phyloP scores from a whole-genome alignment of 2,113 vertebrate genomes.

The Brevimyrus niger region DNA sequence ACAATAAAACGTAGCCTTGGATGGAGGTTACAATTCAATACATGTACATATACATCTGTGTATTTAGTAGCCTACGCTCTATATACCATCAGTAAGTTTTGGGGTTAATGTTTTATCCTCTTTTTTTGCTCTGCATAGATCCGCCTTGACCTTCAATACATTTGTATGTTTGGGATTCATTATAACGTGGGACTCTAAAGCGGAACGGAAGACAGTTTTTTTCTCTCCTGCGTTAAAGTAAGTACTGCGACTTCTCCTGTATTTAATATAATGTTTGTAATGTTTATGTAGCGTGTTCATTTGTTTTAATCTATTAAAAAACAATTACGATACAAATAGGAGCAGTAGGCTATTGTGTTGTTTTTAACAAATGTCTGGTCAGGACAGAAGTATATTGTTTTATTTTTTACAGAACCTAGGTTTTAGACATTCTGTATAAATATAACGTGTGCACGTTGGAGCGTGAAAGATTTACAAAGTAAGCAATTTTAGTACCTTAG shows the following conservation, averaged over 20 bases:
- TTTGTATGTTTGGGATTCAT: background rate
- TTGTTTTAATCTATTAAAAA: background rate
- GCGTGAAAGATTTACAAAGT: background rate
- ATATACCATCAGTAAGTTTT: background rate
- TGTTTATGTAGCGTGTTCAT: background rate
- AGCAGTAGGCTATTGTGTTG: background rate
- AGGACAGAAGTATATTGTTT: background rate
- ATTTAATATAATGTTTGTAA: background rate
- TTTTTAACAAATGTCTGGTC: background rate
- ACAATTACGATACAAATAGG: background rate
- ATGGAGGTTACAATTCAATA: background rate
- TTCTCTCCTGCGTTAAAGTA: background rate
- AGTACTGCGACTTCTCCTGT: background rate
- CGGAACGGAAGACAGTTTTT: background rate
- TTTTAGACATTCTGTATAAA: background rate
- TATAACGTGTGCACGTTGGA: background rate
- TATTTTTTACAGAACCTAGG: background rate
- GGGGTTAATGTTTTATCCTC: background rate
- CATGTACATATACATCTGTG: background rate
- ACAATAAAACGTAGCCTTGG: background rate
- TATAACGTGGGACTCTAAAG: background rate
- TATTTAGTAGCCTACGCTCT: background rate
- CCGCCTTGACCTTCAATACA: background rate
- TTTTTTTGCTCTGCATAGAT: background rate
- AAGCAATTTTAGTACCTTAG: background rate